phyloP scores from a whole-genome alignment of 2,113 vertebrate genomes.

The Scopus umbretta region DNA sequence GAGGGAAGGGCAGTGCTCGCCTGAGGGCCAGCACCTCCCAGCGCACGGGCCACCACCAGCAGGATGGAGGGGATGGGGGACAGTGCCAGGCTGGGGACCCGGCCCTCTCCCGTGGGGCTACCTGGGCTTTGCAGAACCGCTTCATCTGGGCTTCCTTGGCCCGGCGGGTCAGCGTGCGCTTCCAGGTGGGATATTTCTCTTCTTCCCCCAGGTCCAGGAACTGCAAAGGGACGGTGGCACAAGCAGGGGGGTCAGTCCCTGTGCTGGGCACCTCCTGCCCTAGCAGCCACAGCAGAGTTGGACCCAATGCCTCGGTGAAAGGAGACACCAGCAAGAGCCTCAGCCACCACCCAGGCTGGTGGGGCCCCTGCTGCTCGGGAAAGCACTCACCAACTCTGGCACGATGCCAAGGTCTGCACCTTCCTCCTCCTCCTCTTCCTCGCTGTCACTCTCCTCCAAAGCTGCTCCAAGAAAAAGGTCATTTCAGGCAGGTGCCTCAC shows the following conservation, averaged over 20 bases:
- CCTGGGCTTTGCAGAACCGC: constrained; percentile 87
- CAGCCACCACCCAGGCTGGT: not conserved
- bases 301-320: not conserved
- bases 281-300: not conserved
- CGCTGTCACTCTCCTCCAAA: not conserved
- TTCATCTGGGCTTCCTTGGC: constrained; percentile 83
- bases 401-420: not conserved
- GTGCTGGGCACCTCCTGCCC: not conserved
- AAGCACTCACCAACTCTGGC: constrained; percentile 40
- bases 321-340: not conserved
- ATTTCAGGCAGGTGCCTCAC: not conserved
- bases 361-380: rapidly evolving
- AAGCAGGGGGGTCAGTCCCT: not conserved
- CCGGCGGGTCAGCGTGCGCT: constrained; percentile 76
- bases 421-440: constrained; percentile 5
- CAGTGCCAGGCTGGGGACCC: rapidly evolving
- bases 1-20: not conserved
- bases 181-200: constrained; percentile 75
- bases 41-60: not conserved
- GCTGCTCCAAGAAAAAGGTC: not conserved
- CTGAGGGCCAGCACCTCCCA: not conserved
- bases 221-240: not conserved
- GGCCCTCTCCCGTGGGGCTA: not conserved
- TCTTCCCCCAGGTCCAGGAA: constrained; percentile 36
- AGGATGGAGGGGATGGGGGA: not conserved